Base-by-base conservation (phyloP, 2,888 invertebrate species). In the Dromius quadrimaculatus region DNA sequence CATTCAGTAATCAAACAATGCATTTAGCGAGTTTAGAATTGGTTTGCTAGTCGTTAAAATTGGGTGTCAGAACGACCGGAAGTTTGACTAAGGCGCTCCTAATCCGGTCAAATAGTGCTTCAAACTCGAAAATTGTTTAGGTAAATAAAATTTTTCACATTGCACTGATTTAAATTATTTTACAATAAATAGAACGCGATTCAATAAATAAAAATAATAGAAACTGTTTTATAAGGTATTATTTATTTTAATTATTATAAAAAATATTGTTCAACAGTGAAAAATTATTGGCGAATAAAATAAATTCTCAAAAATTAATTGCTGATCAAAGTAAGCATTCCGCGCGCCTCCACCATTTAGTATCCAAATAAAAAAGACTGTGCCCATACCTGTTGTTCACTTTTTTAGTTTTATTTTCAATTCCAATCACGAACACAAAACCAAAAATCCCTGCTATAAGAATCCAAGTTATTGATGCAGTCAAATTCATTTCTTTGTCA, bases 51-150 rank as follows among this genome's bases (percentile, higher is more conserved):
- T n/a, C n/a, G n/a, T n/a, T n/a, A n/a, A n/a, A n/a, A n/a, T 59
- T 59, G 11, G 43, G 68, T 66, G 68, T 59, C 59, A 64, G 34
- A 47, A 63, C 13, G 38, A 23, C 32, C 41, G 68, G 68, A 68
- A 43, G 68, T 68, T 68, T 57, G 59, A 11, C 17, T 43, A 50
- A 59, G 45, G 32, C 68, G 59, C 59, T 19, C 68, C 68, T 59
- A 43, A 28, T 59, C 68, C 68, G 68, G 68, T 41, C 68, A 68
- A 68, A 68, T 23, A 68, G 43, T 17, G 28, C 23, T 15, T 15
- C 15, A 41, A 20, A 47, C 28, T 32, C 28, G 28, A 54, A 41
- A 54, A 54, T 54, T 23, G 50, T 13, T 54, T 54, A 13, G 23
- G 15, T 54, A 36, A 61, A 61, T 20, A 34, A 28, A 17, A 3